phyloP scores from a whole-genome alignment of 2,888 invertebrate genomes.

The Argyra leucocephala region DNA sequence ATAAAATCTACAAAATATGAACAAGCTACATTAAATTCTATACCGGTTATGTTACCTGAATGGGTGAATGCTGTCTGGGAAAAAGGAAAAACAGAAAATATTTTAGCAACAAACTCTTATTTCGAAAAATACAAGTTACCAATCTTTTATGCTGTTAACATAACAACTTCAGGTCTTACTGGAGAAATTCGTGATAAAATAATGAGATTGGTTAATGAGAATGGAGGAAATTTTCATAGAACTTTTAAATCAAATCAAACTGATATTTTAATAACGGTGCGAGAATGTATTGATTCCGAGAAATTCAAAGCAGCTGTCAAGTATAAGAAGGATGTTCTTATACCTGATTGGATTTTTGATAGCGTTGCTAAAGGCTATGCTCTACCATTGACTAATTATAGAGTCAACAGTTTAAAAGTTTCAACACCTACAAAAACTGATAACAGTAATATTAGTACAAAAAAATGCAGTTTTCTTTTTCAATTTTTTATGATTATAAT shows the following conservation, averaged over 20 bases:
- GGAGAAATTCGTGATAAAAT: conserved; percentile 46
- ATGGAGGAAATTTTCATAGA: conserved; percentile 59
- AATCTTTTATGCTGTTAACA: conserved; percentile 65
- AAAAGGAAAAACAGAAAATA: conserved; percentile 48
- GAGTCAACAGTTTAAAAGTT: conserved; percentile 51
- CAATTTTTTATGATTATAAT: not conserved
- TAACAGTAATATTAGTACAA: conserved; percentile 21
- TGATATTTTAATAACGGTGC: conserved; percentile 40
- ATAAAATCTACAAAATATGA: conserved; percentile 69
- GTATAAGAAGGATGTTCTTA: conserved; percentile 52
- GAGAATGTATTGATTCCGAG: conserved; percentile 35
- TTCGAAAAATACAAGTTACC: conserved; percentile 58
- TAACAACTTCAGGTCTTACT: conserved; percentile 68
- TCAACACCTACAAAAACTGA: conserved; percentile 59
- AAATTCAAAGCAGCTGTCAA: conserved; percentile 40
- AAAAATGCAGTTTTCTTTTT: too few relatives aligned
- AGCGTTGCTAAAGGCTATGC: conserved; percentile 65
- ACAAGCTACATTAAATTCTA: conserved; percentile 43
- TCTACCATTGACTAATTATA: conserved; percentile 51
- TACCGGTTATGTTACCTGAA: conserved; percentile 63
- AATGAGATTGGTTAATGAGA: conserved; percentile 57
- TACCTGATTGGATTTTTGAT: conserved; percentile 68
- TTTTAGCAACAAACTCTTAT: conserved; percentile 53
- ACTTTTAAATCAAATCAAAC: conserved; percentile 32
- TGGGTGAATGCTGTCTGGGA: conserved; percentile 81